Percentiles rank a stretch among this genome's conserved stretches.
Evolutionary conservation across 2,888 invertebrate genomes (phyloP).

Genomic region (Chrysomela aeneicollis): DNA sequence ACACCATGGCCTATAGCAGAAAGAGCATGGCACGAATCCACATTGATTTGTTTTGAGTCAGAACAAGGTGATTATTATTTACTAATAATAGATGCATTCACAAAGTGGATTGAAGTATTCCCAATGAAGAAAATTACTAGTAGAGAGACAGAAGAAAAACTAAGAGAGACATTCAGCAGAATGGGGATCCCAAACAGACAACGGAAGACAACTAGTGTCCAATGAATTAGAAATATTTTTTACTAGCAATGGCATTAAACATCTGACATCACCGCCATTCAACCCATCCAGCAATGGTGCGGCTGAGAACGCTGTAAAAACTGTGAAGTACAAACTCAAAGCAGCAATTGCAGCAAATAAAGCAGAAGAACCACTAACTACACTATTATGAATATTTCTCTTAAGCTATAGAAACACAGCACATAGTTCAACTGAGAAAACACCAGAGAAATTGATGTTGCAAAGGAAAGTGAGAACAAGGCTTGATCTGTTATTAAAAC

Average conservation of each 20-base stretch:
- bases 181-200: too few species aligned
- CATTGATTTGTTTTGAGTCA: too few species aligned
- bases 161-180: too few species aligned
- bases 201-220: too few species aligned
- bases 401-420: constrained; percentile 17
- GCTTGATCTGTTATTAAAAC: constrained; percentile 12
- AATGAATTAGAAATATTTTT: too few species aligned
- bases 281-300: constrained; percentile 18
- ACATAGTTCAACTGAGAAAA: constrained; percentile 14
- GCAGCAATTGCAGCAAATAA: background rate
- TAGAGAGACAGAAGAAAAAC: too few species aligned
- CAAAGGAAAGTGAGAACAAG: constrained; percentile 11
- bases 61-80: too few species aligned
- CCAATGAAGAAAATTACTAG: too few species aligned
- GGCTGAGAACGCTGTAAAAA: constrained; percentile 10
- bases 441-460: constrained; percentile 14
- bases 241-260: constrained; percentile 14
- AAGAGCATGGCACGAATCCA: too few species aligned
- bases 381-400: constrained; percentile 13
- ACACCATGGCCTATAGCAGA: too few species aligned
- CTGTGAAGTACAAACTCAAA: constrained; percentile 19
- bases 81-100: too few species aligned
- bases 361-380: background rate
- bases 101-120: too few species aligned
- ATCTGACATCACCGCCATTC: constrained; percentile 19